Base-by-base conservation (phyloP, 2,888 invertebrate species). In the Dendrolimus pini region DNA sequence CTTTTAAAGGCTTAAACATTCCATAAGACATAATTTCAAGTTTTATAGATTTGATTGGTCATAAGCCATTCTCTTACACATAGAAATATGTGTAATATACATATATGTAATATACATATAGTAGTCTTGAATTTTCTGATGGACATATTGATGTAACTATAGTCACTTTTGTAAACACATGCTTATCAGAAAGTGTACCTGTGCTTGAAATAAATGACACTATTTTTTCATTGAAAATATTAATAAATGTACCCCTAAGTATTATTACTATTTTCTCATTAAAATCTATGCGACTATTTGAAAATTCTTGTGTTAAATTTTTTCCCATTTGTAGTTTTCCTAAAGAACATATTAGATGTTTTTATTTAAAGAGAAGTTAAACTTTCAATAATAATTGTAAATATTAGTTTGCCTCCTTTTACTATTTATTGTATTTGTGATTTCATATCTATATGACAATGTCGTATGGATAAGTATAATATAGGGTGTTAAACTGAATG, bases 1-100 rank as follows among this genome's bases (percentile, higher is more conserved):
- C 75, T 75, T 64, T 73, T 70, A 72, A 82, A 82, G 82, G 86
- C 86, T 87, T 83, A 82, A 87, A 89, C 89, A 89, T 89, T 89
- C 89, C 89, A 89, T 83, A 78, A 84, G 80, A 82, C 82, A 78
- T 77, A 71, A 72, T 77, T 77, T 80, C 80, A 82, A 80, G 76
- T 80, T 69, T 69, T 78, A 72, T 82, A 79, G 78, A 75, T 79
- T 77, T 75, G 74, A 83, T 85, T 82, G 81, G 80, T 85, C 71
- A 70, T 65, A 66, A 68, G 61, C 64, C 69, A 72, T 72, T 70
- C 67, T 70, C 63, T 67, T 65, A 64, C 62, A 60, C 64, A 72
- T 70, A 70, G 65, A 67, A 66, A 66, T 70, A 70, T 62, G 71
- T 74, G 74, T 75, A 74, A 67, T 77, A 69, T 74, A 75, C 67